Evolutionary conservation across 1,140 invertebrate genomes (phyloP).

Genomic region (Leguminivora glycinivorella): DNA sequence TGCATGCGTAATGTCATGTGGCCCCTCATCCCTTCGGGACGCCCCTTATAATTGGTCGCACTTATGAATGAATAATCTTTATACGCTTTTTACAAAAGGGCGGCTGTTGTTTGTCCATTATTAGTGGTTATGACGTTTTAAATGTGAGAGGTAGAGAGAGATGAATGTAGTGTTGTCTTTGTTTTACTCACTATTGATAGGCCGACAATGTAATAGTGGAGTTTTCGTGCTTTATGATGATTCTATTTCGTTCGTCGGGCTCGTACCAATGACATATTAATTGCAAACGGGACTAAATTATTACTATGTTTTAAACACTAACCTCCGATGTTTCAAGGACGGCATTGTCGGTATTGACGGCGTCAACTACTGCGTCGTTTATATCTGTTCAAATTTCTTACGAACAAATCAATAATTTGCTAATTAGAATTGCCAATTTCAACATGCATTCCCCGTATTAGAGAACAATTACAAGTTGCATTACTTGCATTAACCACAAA

Average conservation of each 20-base stretch:
- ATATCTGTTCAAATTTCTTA: too few species aligned
- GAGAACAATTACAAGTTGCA: neutral
- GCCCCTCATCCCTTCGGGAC: neutral
- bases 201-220: neutral
- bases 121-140: neutral
- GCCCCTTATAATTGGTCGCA: conserved; percentile 19
- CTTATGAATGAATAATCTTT: conserved; percentile 21
- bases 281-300: too few species aligned
- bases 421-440: too few species aligned
- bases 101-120: neutral
- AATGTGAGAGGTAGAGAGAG: neutral
- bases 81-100: neutral
- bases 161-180: neutral
- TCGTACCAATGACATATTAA: too few species aligned
- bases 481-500: neutral
- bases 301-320: too few species aligned
- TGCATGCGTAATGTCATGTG: conserved; percentile 12
- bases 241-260: too few species aligned
- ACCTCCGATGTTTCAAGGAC: too few species aligned
- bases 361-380: too few species aligned
- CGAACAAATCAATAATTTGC: too few species aligned
- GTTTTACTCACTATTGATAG: neutral
- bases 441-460: neutral
- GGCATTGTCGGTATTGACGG: too few species aligned
- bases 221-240: neutral